Evolutionary conservation across 2,113 vertebrate species (phyloP).

Genomic region (Antechinus flavipes): DNA sequence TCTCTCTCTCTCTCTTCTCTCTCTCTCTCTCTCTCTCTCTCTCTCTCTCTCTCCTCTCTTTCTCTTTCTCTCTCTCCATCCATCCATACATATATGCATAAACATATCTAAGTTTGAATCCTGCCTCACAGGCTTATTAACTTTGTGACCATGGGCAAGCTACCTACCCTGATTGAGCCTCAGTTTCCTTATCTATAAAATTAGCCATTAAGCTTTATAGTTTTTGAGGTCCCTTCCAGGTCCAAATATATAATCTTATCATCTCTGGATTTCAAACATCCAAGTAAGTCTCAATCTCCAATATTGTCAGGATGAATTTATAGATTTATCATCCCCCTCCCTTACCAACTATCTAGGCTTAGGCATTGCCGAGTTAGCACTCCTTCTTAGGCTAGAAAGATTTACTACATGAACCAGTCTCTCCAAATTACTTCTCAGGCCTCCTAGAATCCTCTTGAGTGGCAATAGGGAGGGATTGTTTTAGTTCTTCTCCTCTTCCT

Average conservation of each 20-base stretch:
- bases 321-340: neutral
- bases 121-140: neutral
- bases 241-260: neutral
- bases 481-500: too few relatives aligned
- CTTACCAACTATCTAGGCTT: neutral
- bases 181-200: neutral
- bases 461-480: too few relatives aligned
- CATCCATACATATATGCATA: too few relatives aligned
- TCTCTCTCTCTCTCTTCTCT: neutral
- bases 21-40: neutral
- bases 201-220: neutral
- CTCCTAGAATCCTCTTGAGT: too few relatives aligned
- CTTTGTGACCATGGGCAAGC: neutral
- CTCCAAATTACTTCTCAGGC: too few relatives aligned
- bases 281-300: neutral
- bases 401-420: too few relatives aligned
- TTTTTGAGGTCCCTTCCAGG: neutral
- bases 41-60: neutral
- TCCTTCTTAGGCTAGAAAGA: neutral
- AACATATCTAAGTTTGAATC: neutral
- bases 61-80: too few relatives aligned
- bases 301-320: neutral
- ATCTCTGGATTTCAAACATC: neutral
- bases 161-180: neutral
- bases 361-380: neutral